Percentiles rank a stretch among this genome's conserved stretches.
phyloP scores from a whole-genome alignment of 2,797 vertebrate species.

The Urocyon cinereoargenteus region DNA sequence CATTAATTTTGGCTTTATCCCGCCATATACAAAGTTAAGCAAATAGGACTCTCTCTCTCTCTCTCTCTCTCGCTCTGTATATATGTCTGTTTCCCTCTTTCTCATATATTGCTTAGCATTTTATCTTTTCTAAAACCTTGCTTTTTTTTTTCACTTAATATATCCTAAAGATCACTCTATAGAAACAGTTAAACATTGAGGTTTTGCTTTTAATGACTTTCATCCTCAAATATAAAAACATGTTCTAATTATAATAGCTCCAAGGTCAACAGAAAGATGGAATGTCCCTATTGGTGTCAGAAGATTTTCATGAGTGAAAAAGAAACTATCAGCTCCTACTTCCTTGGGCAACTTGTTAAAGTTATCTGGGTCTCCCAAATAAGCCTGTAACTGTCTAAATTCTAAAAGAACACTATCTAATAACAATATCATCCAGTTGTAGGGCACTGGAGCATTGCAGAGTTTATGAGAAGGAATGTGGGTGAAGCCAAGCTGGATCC shows the following conservation, averaged over 20 bases:
- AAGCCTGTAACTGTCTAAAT: neutral
- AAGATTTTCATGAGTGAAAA: conserved; percentile 14
- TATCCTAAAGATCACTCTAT: neutral
- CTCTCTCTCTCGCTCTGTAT: neutral
- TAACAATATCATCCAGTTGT: too few species aligned
- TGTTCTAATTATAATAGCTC: neutral
- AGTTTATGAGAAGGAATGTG: neutral
- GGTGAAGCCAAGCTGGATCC: neutral
- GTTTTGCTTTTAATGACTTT: neutral
- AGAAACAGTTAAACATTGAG: neutral
- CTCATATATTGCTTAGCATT: neutral
- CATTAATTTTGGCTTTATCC: neutral
- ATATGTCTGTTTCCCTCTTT: neutral
- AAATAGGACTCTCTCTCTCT: neutral
- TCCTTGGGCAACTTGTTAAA: neutral
- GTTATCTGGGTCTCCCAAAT: neutral
- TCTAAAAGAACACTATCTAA: neutral
- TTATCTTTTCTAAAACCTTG: neutral
- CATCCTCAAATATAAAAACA: neutral
- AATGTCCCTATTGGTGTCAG: neutral
- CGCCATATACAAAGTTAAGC: neutral
- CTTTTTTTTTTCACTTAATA: neutral
- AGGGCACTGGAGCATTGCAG: too few species aligned
- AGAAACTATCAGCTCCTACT: neutral
- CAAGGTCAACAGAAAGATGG: neutral